Evolutionary conservation across 2,113 vertebrate species (phyloP).

Genomic region (Lagopus leucura): DNA sequence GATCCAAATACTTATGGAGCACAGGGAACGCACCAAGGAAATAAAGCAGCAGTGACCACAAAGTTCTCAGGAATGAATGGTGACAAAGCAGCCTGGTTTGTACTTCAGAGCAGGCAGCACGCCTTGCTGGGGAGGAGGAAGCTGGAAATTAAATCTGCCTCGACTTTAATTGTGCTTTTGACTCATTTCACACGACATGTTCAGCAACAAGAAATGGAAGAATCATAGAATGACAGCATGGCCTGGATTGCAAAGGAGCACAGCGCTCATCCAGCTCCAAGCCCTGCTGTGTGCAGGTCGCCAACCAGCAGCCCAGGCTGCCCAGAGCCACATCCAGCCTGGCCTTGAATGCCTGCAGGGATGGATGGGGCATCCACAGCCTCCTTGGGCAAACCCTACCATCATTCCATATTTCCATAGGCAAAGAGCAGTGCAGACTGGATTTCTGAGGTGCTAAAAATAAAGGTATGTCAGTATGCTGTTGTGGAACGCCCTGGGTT

Average conservation of each 20-base stretch:
- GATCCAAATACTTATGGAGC: neutral
- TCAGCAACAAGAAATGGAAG: neutral
- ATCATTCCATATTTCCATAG: neutral
- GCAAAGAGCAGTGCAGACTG: neutral
- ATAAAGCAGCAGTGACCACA: fast-evolving
- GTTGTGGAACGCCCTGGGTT: neutral
- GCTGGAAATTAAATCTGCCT: neutral
- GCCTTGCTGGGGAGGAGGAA: neutral
- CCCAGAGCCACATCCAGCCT: too few relatives aligned
- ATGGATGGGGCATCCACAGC: too few relatives aligned
- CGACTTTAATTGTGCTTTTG: neutral
- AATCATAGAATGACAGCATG: too few relatives aligned
- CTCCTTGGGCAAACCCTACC: neutral
- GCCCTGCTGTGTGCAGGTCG: too few relatives aligned
- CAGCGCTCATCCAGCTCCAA: too few relatives aligned
- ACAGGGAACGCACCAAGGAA: neutral
- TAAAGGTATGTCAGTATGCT: neutral
- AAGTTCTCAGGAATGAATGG: fast-evolving
- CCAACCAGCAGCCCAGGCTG: too few relatives aligned
- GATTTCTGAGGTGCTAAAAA: neutral
- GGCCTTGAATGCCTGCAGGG: too few relatives aligned
- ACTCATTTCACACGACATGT: fast-evolving
- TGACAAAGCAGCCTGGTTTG: neutral
- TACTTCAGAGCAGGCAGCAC: fast-evolving
- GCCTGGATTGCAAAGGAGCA: too few relatives aligned